Conservation (phyloP, 1,140 invertebrate species). For the Sarcophaga peregrina region DNA sequence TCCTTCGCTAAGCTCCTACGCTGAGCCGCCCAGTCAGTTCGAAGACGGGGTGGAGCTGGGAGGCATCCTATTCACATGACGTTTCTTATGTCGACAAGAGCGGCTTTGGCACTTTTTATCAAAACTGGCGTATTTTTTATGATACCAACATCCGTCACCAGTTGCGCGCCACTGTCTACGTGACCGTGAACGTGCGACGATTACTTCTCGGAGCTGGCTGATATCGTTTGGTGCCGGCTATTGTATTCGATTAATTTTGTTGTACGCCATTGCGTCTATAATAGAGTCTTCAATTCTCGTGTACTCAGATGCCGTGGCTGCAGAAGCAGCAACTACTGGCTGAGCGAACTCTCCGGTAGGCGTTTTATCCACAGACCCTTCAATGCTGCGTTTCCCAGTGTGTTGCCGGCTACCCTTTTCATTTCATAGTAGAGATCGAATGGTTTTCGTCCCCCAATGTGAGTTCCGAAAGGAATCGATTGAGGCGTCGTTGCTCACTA, state of each 20-base stretch:
- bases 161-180: not conserved
- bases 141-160: conserved; percentile 22
- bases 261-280: too few species aligned
- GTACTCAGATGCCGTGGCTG: not conserved
- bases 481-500: conserved; percentile 20
- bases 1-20: not conserved
- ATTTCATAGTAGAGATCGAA: conserved; percentile 21
- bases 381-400: conserved; percentile 9
- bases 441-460: conserved; percentile 27
- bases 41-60: not conserved
- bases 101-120: conserved; percentile 30
- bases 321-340: conserved; percentile 6
- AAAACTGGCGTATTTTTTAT: conserved; percentile 8
- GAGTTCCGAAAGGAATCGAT: conserved; percentile 14
- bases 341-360: not conserved
- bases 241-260: not conserved
- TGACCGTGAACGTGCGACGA: not conserved
- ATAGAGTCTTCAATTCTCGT: too few species aligned
- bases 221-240: not conserved
- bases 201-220: not conserved
- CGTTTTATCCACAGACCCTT: conserved; percentile 7
- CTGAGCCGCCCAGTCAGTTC: not conserved
- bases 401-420: conserved; percentile 16
- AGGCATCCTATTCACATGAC: not conserved
- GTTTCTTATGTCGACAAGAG: conserved; percentile 5